Evolutionary conservation across 2,113 vertebrate genomes (phyloP), one percentile per base, ranked within the genome.

Genomic region (Salvelinus sp.): DNA sequence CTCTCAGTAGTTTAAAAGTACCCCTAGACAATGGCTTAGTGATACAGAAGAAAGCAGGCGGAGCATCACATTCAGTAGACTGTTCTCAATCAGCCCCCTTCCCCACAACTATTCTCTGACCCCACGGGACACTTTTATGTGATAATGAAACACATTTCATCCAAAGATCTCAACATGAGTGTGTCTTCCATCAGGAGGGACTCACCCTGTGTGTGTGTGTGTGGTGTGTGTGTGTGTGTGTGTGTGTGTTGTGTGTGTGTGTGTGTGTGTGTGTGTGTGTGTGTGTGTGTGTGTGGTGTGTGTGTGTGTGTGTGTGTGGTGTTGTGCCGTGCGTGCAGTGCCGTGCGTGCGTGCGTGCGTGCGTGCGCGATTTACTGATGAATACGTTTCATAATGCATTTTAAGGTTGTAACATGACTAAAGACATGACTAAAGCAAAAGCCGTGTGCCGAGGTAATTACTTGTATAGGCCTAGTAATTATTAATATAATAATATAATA

Each of bases 81-180:
- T 95, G 93, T 95, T 89, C 91, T 86, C 82, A 89, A 93, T 88
- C 91, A 81, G 91, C 77, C 88, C 86, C 85, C 79, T 92, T 91
- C 90, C 90, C 85, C 85, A 82, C 90, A 79, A 87, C 93, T 87
- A 89, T 90, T 95, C 93, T 94, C 72, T 91, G 82, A 88, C 95
- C 72, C 96, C 76, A 85, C 93, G 88, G 96, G 96, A 93, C 92
- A 89, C 94, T 95, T 96, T 95, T 93, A 94, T 96, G 94, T 93
- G 95, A 88, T 95, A 97, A 96, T 96, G 94, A 94, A 94, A 94
- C 92, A 94, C 92, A 95, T 93, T 94, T 94, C 91, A 90, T 91
- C 94, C 89, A 74, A 89, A 85, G 80, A 95, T 83, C 84, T 91
- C 65, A 64, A 88, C 30, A 85, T 76, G 87, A 82, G 67, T 62